These are phyloP conservation scores for Eupithecia exiguata DNA, from an alignment of 2,888 invertebrate species.

Conservation along the genomic window DNA sequence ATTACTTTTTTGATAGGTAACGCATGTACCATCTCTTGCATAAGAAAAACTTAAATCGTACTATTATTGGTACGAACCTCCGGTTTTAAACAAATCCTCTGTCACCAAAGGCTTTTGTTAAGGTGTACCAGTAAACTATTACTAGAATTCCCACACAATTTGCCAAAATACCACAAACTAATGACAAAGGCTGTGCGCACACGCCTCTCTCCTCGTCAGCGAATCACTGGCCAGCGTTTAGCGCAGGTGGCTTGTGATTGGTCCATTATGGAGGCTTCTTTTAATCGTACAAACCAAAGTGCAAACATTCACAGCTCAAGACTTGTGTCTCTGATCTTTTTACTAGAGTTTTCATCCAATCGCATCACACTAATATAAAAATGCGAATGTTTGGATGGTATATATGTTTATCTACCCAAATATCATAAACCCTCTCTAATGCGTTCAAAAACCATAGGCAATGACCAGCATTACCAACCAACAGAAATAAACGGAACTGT, in stretches of 20 bases:
- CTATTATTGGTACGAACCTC: not conserved
- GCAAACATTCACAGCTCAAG: not conserved
- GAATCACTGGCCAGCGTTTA: slow-evolving; percentile 23
- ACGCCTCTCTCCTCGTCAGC: slow-evolving; percentile 33
- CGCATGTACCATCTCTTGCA: not conserved
- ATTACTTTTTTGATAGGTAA: not conserved
- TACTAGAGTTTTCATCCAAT: not conserved
- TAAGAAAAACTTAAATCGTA: not conserved
- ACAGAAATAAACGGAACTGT: too few relatives aligned
- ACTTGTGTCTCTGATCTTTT: not conserved
- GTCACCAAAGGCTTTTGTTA: not conserved
- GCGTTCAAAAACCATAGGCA: too few relatives aligned
- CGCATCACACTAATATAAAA: not conserved
- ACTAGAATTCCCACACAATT: not conserved
- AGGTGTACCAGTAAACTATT: not conserved
- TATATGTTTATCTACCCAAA: too few relatives aligned
- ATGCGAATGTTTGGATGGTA: too few relatives aligned
- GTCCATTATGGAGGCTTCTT: slow-evolving; percentile 14
- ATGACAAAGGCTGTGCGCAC: slow-evolving; percentile 27
- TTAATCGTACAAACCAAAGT: not conserved
- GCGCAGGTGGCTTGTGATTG: slow-evolving; percentile 23
- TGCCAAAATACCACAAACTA: not conserved
- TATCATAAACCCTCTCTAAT: too few relatives aligned
- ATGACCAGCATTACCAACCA: too few relatives aligned
- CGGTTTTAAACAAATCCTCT: not conserved